Conservation (phyloP, 2,113 vertebrate species). For the Pseudopipra pipra region DNA sequence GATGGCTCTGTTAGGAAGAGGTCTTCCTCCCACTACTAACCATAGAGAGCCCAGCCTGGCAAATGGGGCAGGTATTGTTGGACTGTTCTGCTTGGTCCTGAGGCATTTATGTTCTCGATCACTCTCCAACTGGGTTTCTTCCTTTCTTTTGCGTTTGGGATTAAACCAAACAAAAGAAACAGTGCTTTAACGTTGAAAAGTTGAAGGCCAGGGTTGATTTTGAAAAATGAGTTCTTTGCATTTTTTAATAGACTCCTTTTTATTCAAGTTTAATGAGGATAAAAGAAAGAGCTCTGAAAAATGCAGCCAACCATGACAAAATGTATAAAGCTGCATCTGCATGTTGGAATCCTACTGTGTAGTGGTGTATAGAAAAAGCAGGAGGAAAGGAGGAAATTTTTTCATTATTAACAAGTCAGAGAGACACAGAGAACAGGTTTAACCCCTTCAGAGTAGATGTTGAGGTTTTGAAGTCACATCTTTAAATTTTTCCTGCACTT, state of each 20-base stretch:
- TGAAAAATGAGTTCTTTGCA: constrained; percentile 13
- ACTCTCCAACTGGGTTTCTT: not conserved
- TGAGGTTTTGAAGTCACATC: not conserved
- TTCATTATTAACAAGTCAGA: not conserved
- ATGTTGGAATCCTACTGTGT: not conserved
- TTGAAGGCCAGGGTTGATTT: not conserved
- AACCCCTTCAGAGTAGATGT: not conserved
- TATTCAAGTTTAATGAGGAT: constrained; percentile 44
- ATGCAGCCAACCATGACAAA: constrained; percentile 22
- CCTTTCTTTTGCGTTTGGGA: not conserved
- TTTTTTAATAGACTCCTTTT: constrained; percentile 32
- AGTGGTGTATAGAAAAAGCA: not conserved
- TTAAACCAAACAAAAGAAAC: not conserved
- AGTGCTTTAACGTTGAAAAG: not conserved
- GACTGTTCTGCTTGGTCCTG: not conserved
- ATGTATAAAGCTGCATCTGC: not conserved
- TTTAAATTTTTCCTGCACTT: not conserved
- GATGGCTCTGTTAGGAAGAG: not conserved
- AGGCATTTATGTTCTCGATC: not conserved
- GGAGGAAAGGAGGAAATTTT: not conserved
- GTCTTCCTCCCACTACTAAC: not conserved
- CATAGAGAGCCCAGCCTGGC: not conserved
- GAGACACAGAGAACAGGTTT: not conserved
- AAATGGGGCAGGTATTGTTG: not conserved
- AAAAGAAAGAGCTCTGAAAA: constrained; percentile 30